phyloP scores from a whole-genome alignment of 2,888 invertebrate genomes.

The Allacma fusca region DNA sequence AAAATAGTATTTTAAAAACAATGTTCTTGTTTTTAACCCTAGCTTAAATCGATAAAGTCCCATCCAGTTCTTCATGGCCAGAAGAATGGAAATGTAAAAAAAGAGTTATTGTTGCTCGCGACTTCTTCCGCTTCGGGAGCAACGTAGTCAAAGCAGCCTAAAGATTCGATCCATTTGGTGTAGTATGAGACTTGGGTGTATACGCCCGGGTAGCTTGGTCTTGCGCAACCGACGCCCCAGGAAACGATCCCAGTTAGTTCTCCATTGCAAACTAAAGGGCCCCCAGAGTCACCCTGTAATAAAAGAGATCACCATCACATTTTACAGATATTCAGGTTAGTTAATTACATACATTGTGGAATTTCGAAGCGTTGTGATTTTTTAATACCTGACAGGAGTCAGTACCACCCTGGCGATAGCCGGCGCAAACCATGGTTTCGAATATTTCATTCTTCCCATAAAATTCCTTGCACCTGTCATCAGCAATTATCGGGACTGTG shows the following conservation, averaged over 20 bases:
- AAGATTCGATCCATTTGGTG: constrained; percentile 59
- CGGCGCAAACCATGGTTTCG: constrained; percentile 59
- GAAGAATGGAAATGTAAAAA: constrained; percentile 37
- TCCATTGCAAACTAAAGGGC: constrained; percentile 42
- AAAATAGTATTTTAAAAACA: too few relatives aligned
- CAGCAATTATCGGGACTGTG: constrained; percentile 56
- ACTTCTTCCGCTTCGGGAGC: neutral
- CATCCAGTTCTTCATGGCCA: constrained; percentile 26
- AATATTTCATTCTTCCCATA: constrained; percentile 59
- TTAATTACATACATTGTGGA: neutral
- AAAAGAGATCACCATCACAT: neutral
- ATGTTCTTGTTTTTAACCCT: too few relatives aligned
- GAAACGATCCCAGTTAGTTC: constrained; percentile 44
- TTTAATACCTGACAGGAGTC: constrained; percentile 61
- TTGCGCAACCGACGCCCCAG: constrained; percentile 47
- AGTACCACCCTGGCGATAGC: constrained; percentile 54
- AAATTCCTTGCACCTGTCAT: constrained; percentile 53
- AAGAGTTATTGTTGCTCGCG: neutral
- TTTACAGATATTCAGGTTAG: too few relatives aligned
- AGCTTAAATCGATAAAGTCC: too few relatives aligned
- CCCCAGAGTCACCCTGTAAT: constrained; percentile 41
- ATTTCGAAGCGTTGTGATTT: too few relatives aligned
- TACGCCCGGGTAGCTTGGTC: constrained; percentile 35
- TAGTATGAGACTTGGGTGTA: constrained; percentile 58
- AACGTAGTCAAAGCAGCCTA: constrained; percentile 50